Percentiles rank a stretch among this genome's conserved stretches.
Evolutionary conservation across 2,888 invertebrate species (phyloP).

Genomic region (Tolmerus cingulatus): DNA sequence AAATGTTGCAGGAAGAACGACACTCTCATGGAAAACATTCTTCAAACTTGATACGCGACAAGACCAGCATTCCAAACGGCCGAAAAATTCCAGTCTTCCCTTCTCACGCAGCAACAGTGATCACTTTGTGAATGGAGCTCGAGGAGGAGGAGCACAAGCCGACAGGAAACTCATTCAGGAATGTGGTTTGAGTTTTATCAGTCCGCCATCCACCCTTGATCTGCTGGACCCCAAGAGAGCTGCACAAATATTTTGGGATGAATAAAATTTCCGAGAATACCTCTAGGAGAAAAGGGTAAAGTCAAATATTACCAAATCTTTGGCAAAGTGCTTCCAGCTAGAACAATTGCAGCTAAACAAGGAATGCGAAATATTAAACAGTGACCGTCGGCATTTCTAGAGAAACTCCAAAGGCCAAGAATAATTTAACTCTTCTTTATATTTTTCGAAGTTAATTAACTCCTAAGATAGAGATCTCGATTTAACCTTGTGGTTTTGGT

Average conservation of each 20-base stretch:
- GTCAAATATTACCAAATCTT: too few relatives aligned
- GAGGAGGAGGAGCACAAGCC: neutral
- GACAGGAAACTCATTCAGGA: slow-evolving; percentile 12
- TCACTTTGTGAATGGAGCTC: neutral
- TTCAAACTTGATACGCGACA: neutral
- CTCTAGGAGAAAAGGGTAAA: neutral
- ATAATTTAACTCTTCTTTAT: neutral
- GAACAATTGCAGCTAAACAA: neutral
- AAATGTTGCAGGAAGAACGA: neutral
- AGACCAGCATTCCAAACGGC: neutral
- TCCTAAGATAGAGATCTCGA: neutral
- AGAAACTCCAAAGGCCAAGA: neutral
- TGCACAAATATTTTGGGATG: neutral
- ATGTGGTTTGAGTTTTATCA: neutral
- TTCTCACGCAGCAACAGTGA: neutral
- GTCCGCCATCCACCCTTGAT: neutral
- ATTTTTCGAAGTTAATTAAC: neutral
- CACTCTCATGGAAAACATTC: neutral
- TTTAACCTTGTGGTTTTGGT: neutral
- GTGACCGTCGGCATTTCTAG: neutral
- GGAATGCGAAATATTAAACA: neutral
- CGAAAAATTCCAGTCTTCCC: neutral
- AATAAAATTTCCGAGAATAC: neutral
- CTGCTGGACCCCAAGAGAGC: neutral
- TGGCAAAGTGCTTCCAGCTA: neutral